A percentile compares a stretch with the other conserved stretches of the same genome.
phyloP scores from a whole-genome alignment of 2,113 vertebrate genomes.

The Clarias magur region DNA sequence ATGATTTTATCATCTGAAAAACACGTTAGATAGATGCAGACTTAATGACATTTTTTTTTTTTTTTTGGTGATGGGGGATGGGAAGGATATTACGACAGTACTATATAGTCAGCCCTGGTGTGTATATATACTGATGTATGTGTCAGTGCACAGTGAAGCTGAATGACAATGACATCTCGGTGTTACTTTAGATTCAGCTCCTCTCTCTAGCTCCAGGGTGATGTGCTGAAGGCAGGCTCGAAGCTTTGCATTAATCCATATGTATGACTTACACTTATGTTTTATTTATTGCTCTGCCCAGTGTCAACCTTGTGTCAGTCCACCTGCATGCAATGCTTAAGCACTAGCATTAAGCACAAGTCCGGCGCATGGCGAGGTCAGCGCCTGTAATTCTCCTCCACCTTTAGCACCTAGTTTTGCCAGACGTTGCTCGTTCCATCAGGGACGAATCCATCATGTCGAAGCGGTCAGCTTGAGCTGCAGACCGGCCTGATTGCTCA shows the following conservation, averaged over 20 bases:
- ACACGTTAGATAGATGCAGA: background rate
- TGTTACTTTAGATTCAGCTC: slow-evolving; percentile 27
- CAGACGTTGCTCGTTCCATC: background rate
- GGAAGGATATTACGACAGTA: background rate
- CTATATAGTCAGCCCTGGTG: background rate
- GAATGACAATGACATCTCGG: slow-evolving; percentile 21
- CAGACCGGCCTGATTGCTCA: background rate
- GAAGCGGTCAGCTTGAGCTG: background rate
- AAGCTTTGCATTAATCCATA: slow-evolving; percentile 26
- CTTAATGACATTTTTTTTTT: background rate
- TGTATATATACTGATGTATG: background rate
- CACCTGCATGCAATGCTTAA: background rate
- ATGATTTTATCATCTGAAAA: background rate
- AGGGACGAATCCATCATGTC: background rate
- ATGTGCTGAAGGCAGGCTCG: slow-evolving; percentile 10
- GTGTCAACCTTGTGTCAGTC: background rate
- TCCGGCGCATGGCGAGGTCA: background rate
- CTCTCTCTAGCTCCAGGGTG: background rate
- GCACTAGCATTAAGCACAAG: background rate
- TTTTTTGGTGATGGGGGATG: background rate
- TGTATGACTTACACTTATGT: slow-evolving; percentile 33
- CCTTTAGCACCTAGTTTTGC: background rate
- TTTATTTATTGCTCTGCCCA: slow-evolving; percentile 41
- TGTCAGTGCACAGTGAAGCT: slow-evolving; percentile 8
- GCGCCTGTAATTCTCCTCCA: background rate